Evolutionary conservation across 2,888 invertebrate species (phyloP), one percentile per base, ranked within the genome.

Genomic region (Hirtodrosophila alboralis): DNA sequence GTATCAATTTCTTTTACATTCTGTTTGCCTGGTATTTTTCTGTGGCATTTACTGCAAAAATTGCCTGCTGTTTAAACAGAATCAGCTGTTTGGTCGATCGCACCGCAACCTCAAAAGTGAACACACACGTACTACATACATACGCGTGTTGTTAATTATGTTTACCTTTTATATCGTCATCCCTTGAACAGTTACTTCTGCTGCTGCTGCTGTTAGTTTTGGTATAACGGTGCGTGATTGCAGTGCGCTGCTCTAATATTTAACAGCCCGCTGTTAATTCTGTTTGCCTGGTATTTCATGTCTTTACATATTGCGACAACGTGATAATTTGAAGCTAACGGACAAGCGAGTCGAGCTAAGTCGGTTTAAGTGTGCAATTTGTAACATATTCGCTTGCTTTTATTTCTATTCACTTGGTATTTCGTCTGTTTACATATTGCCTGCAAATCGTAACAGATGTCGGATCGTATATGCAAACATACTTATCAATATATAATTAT

Each of bases 231-330:
- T 12, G 14, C 5, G 18, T 5, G 4, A 18, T 18, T 18, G 18
- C 18, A 18, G 18, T n/a, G n/a, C n/a, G 18, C 18, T 18, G 18
- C 18, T 18, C 18, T 18, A 18, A 5, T 5, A 18, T 5, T 3
- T 5, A 18, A 4, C 18, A 18, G 5, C 49, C 4, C 21, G 8
- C 45, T 52, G 13, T 14, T 28, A 21, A 27, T 43, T 37, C 23
- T 43, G 49, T 31, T 48, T 6, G 49, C 44, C 49, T 41, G 43
- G 43, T 26, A 9, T 9, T 41, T 23, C 14, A 12, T 23, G 44
- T 41, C 31, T 51, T 31, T 41, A 43, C 31, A 33, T 43, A 51
- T 41, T 31, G 31, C 43, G 43, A 23, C 13, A 30, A 40, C 48
- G 28, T 40, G 28, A n/a, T n/a, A 18, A 28, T 18, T 7, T 16